Conservation (phyloP, 2,113 vertebrate genomes). For the Casuarius casuarius region DNA sequence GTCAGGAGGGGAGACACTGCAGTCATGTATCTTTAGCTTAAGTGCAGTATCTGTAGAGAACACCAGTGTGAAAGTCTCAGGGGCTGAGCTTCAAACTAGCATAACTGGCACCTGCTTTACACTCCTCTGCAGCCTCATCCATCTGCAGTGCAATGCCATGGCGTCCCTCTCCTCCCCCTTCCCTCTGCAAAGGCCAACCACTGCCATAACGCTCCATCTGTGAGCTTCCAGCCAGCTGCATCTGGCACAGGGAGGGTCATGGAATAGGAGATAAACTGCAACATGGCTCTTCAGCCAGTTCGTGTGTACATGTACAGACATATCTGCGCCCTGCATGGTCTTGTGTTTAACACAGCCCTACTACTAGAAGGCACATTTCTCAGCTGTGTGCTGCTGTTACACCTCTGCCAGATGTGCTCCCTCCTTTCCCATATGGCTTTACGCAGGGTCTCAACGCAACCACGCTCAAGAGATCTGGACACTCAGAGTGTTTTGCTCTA, state of each 20-base stretch:
- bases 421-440: rapidly evolving
- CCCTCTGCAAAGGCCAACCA: background rate
- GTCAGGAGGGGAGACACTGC: background rate
- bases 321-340: background rate
- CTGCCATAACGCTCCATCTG: background rate
- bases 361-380: background rate
- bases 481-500: rapidly evolving
- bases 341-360: background rate
- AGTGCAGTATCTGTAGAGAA: background rate
- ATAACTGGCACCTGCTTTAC: background rate
- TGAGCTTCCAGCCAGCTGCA: background rate
- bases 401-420: background rate
- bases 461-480: rapidly evolving
- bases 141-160: background rate
- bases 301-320: background rate
- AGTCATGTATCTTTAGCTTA: background rate
- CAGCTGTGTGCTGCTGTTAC: background rate
- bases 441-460: background rate
- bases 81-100: background rate
- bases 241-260: background rate
- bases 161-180: background rate
- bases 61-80: background rate
- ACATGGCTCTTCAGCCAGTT: background rate
- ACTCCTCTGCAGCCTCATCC: background rate
- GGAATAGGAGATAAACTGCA: background rate